Base-by-base conservation (phyloP, 2,888 invertebrate species). In the Seira musarum region DNA sequence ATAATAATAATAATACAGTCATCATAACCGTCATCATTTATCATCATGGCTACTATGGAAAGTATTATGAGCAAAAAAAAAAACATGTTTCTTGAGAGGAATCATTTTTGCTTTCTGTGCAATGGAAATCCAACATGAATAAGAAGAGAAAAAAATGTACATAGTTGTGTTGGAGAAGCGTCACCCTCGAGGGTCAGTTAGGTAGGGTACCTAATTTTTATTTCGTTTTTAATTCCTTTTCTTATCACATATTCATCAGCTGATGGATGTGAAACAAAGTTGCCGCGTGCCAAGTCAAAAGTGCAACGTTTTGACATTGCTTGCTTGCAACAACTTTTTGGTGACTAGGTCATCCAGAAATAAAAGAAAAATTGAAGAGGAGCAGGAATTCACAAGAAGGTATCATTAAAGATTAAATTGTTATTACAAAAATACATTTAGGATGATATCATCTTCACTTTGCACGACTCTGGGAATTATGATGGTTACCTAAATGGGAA, bases 321-420 rank as follows among this genome's bases (percentile, higher is more conserved):
- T n/a, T 49, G 15, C 49, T 49, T 49, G 15, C 30, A 30, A 30
- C 30, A 30, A n/a, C 49, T n/a, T 49, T 67, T 40, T 74, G 57
- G 21, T 60, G 60, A 66, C 74, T 74, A 74, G 74, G 74, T 67
- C 74, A 49, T 74, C 74, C 74, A 74, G 74, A 67, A 74, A 57
- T n/a, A 35, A 30, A 30, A 13, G 49, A n/a, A 49, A 49, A 13
- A n/a, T 49, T 49, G 49, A 49, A 49, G 49, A 49, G 49, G 49
- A 49, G 49, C 49, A 49, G 49, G 49, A 49, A n/a, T 49, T n/a
- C 17, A 49, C 30, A 30, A 30, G 30, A 30, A n/a, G 49, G 15
- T 49, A 49, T 49, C 49, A 49, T 49, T 49, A 49, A 49, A 3
- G 49, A 49, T 49, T 49, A 49, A 49, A 49, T 49, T 49, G 49